Evolutionary conservation across 2,797 vertebrate species (phyloP), one percentile per base, ranked within the genome.

Genomic region (Gobio occitaniae): DNA sequence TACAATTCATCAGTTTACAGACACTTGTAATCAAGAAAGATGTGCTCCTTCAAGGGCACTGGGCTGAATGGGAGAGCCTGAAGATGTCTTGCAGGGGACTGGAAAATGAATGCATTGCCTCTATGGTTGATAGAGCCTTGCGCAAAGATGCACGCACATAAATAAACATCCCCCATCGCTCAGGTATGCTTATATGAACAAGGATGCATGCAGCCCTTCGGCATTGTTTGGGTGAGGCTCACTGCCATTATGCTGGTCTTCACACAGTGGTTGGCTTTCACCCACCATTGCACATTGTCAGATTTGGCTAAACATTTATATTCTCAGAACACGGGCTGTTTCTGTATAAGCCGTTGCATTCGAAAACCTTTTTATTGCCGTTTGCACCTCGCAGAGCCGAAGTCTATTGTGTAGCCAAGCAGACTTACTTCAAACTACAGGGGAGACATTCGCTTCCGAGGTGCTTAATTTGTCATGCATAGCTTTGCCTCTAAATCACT

Each of bases 401-500:
- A 85, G 80, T 76, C 50, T 66, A 80, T 89, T 87, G 83, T 89
- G 74, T 59, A 36, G 21, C 71, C 74, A 75, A 79, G 78, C 79
- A 86, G 86, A 76, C 78, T 86, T n/a, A 48, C 81, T 72, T 65
- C 21, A 69, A 81, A 78, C 84, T 71, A 68, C 21, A 54, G 63
- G 80, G 83, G 65, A 12, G n/a, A 83, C 84, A 71, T 86, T 63
- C 32, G 74, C 76, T 88, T 86, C 82, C 32, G 44, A 77, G 77
- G 74, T 44, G 74, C 77, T 84, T 84, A 63, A 80, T 85, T 88
- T 89, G 87, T 89, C 83, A 83, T 86, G 85, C 84, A 66, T 41
- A 65, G 76, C 80, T 86, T 80, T 86, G 84, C 84, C 84, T 89
- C 48, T 82, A 88, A 89, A 88, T 88, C 85, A 82, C 78, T 88